Base-by-base conservation (phyloP, 2,888 invertebrate genomes). In the Harpagoxenus sublaevis region DNA sequence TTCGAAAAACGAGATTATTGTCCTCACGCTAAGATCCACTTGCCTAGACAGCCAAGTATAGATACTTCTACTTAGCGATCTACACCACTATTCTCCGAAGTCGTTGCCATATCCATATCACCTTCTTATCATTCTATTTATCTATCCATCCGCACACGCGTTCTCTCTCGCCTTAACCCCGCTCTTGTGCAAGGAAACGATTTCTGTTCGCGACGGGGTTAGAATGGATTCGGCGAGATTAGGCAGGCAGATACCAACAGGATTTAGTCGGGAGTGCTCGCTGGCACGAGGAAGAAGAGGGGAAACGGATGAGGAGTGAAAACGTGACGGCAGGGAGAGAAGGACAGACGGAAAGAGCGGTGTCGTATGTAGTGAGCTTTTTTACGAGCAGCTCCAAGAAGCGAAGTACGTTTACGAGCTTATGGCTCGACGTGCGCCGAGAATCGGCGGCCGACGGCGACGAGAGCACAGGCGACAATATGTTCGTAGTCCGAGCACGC, bases 401-500 rank as follows among this genome's bases (percentile, higher is more conserved):
- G 84, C 68, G 79, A 85, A 87, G 79, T 88, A 90, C 89, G 87
- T 90, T 91, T 92, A 89, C 88, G 86, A 90, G 90, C 89, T 91
- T 91, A 89, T 88, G 85, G 89, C 81, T 85, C 84, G 86, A 90
- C 89, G 87, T 88, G 87, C 86, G 81, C 74, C 55, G 71, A 68
- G 83, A 73, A 51, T 42, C 39, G 57, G 53, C 45, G 60, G 8
- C 28, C 28, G 65, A 31, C 63, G 71, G 45, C 65, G 71, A 39
- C 48, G 48, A 28, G 79, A 71, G 35, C 48, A 70, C 23, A 15
- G 39, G 12, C 77, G 75, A 77, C 68, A 15, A n/a, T 48, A n/a
- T 48, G 31, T 84, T 66, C 78, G 91, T 87, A 93, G 92, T 93
- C 92, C 88, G 79, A 86, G 92, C 93, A 93, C 92, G 93, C 87